phyloP scores from a whole-genome alignment of 2,888 invertebrate species.

The Lasioglossum marginatum region DNA sequence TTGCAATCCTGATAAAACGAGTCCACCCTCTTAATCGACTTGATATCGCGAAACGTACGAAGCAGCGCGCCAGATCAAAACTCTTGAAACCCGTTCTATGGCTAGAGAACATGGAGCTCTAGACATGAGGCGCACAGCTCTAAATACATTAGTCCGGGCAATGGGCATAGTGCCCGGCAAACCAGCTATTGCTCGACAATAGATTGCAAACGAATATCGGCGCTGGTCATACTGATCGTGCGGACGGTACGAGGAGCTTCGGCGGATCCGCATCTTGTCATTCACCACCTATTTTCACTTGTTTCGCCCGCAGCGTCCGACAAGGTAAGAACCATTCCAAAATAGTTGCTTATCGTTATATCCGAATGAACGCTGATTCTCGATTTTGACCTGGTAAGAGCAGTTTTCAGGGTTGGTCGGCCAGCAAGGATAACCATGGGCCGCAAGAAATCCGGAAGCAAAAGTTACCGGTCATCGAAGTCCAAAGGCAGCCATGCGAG shows the following conservation, averaged over 20 bases:
- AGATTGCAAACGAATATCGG: background rate
- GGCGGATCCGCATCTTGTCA: background rate
- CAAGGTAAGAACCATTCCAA: background rate
- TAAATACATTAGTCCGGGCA: constrained; percentile 73
- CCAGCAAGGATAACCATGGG: constrained; percentile 52
- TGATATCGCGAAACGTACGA: background rate
- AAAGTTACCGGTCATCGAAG: background rate
- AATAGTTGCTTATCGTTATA: background rate
- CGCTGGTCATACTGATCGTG: background rate
- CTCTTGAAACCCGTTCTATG: background rate
- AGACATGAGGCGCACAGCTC: constrained; percentile 50
- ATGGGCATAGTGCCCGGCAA: constrained; percentile 77
- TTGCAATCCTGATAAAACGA: no score
- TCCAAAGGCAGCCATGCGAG: background rate
- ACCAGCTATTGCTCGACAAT: constrained; percentile 46
- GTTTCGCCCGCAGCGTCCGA: background rate
- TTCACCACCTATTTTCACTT: no score
- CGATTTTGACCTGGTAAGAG: background rate
- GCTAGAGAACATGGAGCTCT: background rate
- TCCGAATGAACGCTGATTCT: background rate
- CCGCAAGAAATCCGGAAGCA: constrained; percentile 53
- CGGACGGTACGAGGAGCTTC: background rate
- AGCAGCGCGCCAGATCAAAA: background rate
- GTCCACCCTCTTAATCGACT: no score
- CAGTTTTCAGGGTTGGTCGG: background rate